Conservation (phyloP, 2,888 invertebrate genomes). For the Yponomeuta sedellus region DNA sequence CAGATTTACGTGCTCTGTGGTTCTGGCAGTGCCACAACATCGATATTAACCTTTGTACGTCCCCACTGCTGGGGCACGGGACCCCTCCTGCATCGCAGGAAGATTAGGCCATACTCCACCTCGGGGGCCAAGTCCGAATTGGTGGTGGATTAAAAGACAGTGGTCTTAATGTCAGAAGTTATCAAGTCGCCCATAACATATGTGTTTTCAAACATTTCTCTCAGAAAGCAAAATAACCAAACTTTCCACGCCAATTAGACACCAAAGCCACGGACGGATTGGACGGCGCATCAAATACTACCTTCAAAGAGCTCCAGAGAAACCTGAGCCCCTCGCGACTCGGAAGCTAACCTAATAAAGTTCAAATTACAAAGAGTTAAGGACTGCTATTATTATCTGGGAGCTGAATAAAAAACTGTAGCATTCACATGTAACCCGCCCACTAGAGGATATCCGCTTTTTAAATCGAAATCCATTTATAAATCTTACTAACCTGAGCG, state of each 20-base stretch:
- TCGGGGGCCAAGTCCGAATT: no score
- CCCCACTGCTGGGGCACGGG: no score
- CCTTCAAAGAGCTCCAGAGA: background rate
- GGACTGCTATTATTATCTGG: background rate
- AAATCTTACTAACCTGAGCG: background rate
- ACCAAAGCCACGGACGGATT: background rate
- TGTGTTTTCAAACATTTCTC: no score
- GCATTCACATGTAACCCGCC: conserved; percentile 41
- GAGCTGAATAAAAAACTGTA: conserved; percentile 23
- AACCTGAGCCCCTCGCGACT: background rate
- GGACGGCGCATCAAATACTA: background rate
- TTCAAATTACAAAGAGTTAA: background rate
- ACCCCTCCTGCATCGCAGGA: no score
- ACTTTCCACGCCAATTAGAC: background rate
- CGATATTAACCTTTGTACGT: no score
- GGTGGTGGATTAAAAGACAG: no score
- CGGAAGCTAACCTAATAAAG: conserved; percentile 3
- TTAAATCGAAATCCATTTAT: conserved; percentile 24
- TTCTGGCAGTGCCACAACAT: no score
- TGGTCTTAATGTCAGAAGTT: no score
- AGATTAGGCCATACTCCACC: no score
- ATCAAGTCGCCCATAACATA: no score
- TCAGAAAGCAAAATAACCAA: no score
- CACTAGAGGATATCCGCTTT: conserved; percentile 61
- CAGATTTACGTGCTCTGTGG: no score